phyloP scores from a whole-genome alignment of 2,797 vertebrate species.

The Acrocephalus scirpaceus region DNA sequence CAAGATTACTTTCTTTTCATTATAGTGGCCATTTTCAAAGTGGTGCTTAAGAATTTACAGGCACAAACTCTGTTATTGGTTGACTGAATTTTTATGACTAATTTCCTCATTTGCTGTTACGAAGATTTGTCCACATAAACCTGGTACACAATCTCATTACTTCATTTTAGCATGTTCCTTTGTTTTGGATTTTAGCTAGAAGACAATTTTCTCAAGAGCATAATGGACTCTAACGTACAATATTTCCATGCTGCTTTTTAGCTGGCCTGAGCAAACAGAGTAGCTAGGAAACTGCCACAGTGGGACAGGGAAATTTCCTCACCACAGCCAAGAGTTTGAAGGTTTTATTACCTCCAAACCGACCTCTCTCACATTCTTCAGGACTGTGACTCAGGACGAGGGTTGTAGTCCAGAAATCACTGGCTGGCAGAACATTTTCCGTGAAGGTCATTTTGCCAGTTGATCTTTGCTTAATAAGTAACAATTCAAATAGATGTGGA shows the following conservation, averaged over 20 bases:
- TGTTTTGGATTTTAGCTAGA: background rate
- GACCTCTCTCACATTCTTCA: background rate
- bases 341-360: constrained; percentile 7
- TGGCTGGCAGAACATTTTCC: background rate
- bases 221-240: background rate
- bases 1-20: constrained; percentile 25
- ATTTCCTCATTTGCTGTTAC: constrained; percentile 6
- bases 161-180: background rate
- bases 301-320: constrained; percentile 14
- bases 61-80: constrained; percentile 6
- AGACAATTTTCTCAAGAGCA: constrained; percentile 11
- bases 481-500: background rate
- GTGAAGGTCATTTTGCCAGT: background rate
- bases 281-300: background rate
- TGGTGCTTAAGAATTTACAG: constrained; percentile 19
- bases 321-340: background rate
- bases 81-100: constrained; percentile 21
- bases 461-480: background rate
- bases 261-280: background rate
- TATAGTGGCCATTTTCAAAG: constrained; percentile 33
- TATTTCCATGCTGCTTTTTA: background rate
- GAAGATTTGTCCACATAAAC: constrained; percentile 18
- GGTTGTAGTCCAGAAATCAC: background rate
- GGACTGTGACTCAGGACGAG: background rate
- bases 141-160: background rate